Evolutionary conservation across 2,113 vertebrate genomes (phyloP), one percentile per base, ranked within the genome.

Genomic region (Clarias gariepinus): DNA sequence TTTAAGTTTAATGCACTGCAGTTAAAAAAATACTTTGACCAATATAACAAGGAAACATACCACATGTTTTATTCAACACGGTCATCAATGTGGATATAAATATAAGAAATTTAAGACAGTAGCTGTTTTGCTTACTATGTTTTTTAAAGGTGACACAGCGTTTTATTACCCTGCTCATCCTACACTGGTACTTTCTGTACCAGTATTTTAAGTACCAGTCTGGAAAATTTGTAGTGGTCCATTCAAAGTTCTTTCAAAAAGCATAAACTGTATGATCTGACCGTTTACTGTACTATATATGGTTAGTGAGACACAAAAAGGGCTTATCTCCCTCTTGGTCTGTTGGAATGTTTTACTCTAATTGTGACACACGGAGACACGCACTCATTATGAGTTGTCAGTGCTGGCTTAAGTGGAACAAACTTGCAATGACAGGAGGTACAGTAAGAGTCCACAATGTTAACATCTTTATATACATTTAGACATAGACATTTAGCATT

Each of bases 1-100:
- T 53, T 69, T 58, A 12, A 55, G 52, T 52, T 36, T 84, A 84
- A 84, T 84, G 63, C 64, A 84, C 74, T 84, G 82, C 74, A 84
- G 82, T 64, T 69, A 41, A 47, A 83, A 61, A 84, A 19, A 71
- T 47, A 81, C 15, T 84, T 30, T 76, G 66, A 84, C 30, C 68
- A 83, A 57, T 71, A 30, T 69, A 57, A 58, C 19, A 73, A 73
- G 30, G 21, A 30, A 83, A 83, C 58, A 30, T 28, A 57, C 28
- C 18, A 36, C 66, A 69, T 83, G 64, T 2, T 30, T 73, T n/a
- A 69, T 30, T 55, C 33, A 33, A 33, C 5, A 19, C 8, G 64
- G 64, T n/a, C 28, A 2, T 15, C 64, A 30, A 28, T 66, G 12
- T 66, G 25, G 11, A 66, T 66, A 73, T 33, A 66, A 69, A 69